Percentiles rank a stretch among this genome's conserved stretches.
These are phyloP conservation scores for Phrixothrix hirtus DNA, from an alignment of 2,888 invertebrate genomes.

Conservation along the genomic window DNA sequence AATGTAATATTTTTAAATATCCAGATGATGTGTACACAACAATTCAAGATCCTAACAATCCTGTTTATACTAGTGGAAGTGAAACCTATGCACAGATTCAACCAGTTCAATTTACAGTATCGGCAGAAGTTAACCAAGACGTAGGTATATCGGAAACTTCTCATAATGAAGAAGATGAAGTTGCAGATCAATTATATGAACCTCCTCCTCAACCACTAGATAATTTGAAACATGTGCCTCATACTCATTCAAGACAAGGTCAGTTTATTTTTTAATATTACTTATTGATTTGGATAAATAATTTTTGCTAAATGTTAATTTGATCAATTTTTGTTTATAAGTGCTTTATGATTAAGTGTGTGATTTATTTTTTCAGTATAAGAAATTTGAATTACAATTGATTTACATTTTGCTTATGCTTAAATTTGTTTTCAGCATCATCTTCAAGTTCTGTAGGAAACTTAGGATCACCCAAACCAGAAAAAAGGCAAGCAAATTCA, in stretches of 20 bases:
- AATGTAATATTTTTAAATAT: slow-evolving; percentile 25
- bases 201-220: slow-evolving; percentile 64
- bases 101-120: slow-evolving; percentile 55
- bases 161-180: slow-evolving; percentile 46
- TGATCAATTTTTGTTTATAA: too few relatives aligned
- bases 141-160: slow-evolving; percentile 10
- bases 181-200: slow-evolving; percentile 45
- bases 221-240: slow-evolving; percentile 62
- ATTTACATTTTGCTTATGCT: background rate
- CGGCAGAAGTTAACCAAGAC: slow-evolving; percentile 48
- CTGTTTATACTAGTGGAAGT: slow-evolving; percentile 74
- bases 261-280: slow-evolving; percentile 16
- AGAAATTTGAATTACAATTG: background rate
- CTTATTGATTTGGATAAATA: too few relatives aligned
- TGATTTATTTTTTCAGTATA: too few relatives aligned
- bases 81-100: slow-evolving; percentile 87
- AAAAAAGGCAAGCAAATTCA: slow-evolving; percentile 87
- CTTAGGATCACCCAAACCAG: slow-evolving; percentile 85
- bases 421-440: slow-evolving; percentile 59
- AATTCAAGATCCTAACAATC: slow-evolving; percentile 75
- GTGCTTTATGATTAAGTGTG: too few relatives aligned
- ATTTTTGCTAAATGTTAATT: too few relatives aligned
- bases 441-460: slow-evolving; percentile 66
- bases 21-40: slow-evolving; percentile 90
- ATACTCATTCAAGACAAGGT: slow-evolving; percentile 66